Percentiles rank a stretch among this genome's conserved stretches.
phyloP scores from a whole-genome alignment of 2,113 vertebrate genomes.

The Pseudopodoces humilis region DNA sequence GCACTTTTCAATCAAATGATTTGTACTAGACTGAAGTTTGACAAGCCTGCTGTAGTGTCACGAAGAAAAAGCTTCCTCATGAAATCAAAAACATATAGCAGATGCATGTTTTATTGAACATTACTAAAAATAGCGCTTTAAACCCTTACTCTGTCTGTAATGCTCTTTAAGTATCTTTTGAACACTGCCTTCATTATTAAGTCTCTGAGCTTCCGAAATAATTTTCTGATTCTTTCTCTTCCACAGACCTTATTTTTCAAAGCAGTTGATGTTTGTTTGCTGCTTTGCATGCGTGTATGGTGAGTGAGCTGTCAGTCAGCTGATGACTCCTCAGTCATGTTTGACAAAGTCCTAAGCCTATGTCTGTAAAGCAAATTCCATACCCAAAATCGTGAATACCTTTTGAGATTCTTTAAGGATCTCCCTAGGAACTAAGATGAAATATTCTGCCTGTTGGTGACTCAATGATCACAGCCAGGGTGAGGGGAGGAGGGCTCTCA shows the following conservation, averaged over 20 bases:
- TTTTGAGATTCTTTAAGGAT: neutral
- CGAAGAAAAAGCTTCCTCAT: conserved; percentile 32
- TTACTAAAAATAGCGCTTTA: conserved; percentile 63
- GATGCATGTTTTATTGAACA: conserved; percentile 69
- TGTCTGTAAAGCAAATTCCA: conserved; percentile 3
- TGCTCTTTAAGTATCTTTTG: conserved; percentile 66
- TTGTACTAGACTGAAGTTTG: conserved; percentile 53
- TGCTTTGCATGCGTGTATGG: neutral
- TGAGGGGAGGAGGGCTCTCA: neutral
- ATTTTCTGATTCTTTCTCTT: conserved; percentile 52
- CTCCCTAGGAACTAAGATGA: neutral
- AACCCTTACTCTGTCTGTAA: conserved; percentile 65
- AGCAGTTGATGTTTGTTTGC: conserved; percentile 11
- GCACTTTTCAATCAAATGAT: conserved; percentile 37
- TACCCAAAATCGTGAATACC: neutral
- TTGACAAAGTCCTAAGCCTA: neutral
- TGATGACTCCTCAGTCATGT: neutral
- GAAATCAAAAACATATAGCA: conserved; percentile 69
- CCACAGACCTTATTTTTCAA: conserved; percentile 27
- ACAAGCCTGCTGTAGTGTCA: conserved; percentile 16
- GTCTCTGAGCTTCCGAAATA: conserved; percentile 59
- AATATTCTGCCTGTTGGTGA: neutral
- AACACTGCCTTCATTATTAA: conserved; percentile 65
- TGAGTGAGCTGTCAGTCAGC: conserved; percentile 34
- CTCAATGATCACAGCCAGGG: neutral